Base-by-base conservation (phyloP, 2,113 vertebrate species). In the Patagioenas fasciata region DNA sequence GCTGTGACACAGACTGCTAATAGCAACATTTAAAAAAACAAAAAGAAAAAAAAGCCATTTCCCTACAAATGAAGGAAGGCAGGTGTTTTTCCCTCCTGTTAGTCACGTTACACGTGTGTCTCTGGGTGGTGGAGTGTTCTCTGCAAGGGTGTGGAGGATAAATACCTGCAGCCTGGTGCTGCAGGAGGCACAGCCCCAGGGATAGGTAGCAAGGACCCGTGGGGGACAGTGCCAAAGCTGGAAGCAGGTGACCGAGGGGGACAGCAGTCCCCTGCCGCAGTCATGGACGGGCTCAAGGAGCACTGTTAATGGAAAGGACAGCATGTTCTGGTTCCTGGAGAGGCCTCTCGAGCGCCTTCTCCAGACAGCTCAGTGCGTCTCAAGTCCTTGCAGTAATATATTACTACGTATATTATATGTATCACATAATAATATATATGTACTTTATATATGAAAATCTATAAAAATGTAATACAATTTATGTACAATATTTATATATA, bases 111-210 rank as follows among this genome's bases (percentile, higher is more conserved):
- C 1, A 0, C 0, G 0, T 8, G 6, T 9, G 38, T 87, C 47
- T 7, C 9, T 28, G 18, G 1, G 7, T 8, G 11, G 14, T 32
- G 7, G 14, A 69, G 21, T 15, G 44, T 13, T 70, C 4, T 62
- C 47, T 57, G 19, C 75, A 44, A 38, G 7, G 11, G 4, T 25
- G 2, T 15, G 40, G 56, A 29, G 51, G 8, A 66, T 80, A 12
- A 9, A 13, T 11, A 2, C 0, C 0, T 38, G 23, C 48, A 6
- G 17, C 8, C 6, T 36, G 42, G 15, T 2, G 10, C 57, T 12
- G 3, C 38, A 69, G 64, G 36, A 32, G 42, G 13, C 47, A 5
- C 42, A 78, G 13, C 17, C 19, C 4, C 32, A 28, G 19, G 40
- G 17, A 25, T 29, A 13, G 53, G 48, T 11, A 1, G 0, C 15